phyloP scores from a whole-genome alignment of 2,797 vertebrate genomes.

The Clarias laeviceps region DNA sequence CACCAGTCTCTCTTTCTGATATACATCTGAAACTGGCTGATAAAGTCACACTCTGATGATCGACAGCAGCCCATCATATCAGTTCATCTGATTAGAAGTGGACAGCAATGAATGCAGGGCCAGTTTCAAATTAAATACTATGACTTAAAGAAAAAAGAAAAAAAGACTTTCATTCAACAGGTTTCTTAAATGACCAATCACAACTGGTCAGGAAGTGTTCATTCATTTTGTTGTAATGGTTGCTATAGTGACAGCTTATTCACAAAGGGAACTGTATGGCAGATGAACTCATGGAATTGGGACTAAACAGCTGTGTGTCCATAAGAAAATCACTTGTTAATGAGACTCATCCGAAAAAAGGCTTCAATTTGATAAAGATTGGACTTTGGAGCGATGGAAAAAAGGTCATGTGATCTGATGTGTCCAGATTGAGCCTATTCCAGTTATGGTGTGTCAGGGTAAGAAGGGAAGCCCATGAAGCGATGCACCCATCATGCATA shows the following conservation, averaged over 20 bases:
- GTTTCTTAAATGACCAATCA: not conserved
- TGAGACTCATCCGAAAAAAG: no score
- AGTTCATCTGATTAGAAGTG: not conserved
- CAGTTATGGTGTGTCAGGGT: no score
- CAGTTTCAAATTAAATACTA: not conserved
- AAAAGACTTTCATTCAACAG: not conserved
- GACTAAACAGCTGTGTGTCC: no score
- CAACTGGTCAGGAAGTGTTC: not conserved
- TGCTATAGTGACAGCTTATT: not conserved
- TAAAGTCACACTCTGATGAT: not conserved
- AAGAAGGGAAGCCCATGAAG: no score
- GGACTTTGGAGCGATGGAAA: no score
- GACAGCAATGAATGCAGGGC: not conserved
- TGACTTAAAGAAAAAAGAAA: no score
- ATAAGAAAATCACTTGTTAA: no score
- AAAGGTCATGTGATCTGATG: no score
- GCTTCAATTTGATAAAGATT: no score
- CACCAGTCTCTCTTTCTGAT: not conserved
- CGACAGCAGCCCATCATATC: not conserved
- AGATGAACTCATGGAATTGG: not conserved
- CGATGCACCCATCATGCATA: no score
- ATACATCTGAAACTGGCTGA: not conserved
- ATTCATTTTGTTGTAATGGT: not conserved
- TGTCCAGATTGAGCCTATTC: no score
- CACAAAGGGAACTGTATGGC: not conserved